A percentile compares a stretch with the other conserved stretches of the same genome.
Evolutionary conservation across 2,888 invertebrate species (phyloP).

Genomic region (Piscicola geometra): DNA sequence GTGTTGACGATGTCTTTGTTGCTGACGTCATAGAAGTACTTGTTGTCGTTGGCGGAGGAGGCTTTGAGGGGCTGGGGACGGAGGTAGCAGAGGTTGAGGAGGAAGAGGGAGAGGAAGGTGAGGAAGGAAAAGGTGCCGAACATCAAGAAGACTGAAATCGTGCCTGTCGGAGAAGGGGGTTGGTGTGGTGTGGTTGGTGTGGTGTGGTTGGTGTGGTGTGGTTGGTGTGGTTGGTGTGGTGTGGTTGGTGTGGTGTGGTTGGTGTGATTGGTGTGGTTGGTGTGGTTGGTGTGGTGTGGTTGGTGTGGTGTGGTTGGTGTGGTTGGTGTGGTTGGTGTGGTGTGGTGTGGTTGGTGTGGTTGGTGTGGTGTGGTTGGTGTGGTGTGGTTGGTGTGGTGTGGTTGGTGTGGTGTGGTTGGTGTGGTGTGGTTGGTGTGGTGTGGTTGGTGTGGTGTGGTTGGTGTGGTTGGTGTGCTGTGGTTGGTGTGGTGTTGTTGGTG

Average conservation of each 20-base stretch:
- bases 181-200: not conserved
- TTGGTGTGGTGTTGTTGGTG: too few relatives aligned
- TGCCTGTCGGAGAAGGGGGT: conserved; percentile 14
- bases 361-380: too few relatives aligned
- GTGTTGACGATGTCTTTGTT: conserved; percentile 30
- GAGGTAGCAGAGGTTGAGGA: conserved; percentile 32
- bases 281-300: too few relatives aligned
- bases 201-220: not conserved
- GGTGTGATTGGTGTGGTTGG: not conserved
- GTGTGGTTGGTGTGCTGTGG: too few relatives aligned
- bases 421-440: too few relatives aligned
- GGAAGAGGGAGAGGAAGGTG: conserved; percentile 26
- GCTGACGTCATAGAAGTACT: conserved; percentile 33
- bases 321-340: too few relatives aligned
- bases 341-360: too few relatives aligned
- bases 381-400: too few relatives aligned
- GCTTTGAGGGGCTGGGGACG: conserved; percentile 20
- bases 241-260: not conserved
- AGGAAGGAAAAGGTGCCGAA: conserved; percentile 32
- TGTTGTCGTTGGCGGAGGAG: not conserved
- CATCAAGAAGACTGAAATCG: conserved; percentile 25
- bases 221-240: not conserved
- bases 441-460: too few relatives aligned
- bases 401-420: too few relatives aligned
- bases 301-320: too few relatives aligned